Conservation (phyloP, 2,888 invertebrate genomes). For the Abrostola triplasia region DNA sequence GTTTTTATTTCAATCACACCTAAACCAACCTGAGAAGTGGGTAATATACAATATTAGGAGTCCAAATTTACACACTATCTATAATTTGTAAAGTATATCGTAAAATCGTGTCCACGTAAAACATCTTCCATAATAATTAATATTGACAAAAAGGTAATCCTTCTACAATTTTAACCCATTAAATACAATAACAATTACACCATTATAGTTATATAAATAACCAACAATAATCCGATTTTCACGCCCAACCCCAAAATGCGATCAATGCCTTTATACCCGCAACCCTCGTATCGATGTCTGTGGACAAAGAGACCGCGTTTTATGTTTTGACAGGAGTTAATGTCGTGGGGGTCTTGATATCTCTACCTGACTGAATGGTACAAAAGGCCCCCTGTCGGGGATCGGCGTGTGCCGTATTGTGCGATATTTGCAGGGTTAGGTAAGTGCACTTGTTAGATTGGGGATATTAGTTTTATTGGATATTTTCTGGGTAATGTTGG, state of each 20-base stretch:
- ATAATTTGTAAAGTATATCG: background rate
- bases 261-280: slow-evolving; percentile 54
- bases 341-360: slow-evolving; percentile 70
- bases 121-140: background rate
- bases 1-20: too few relatives aligned
- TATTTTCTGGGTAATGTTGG: slow-evolving; percentile 13
- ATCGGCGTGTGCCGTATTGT: slow-evolving; percentile 62
- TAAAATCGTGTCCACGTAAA: slow-evolving; percentile 8
- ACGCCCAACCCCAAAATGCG: slow-evolving; percentile 67
- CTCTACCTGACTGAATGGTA: slow-evolving; percentile 70
- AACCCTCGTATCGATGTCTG: slow-evolving; percentile 75
- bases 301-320: slow-evolving; percentile 72
- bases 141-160: background rate
- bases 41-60: too few relatives aligned
- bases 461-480: slow-evolving; percentile 30
- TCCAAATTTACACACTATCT: slow-evolving; percentile 6
- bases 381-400: slow-evolving; percentile 57
- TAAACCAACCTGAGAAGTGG: too few relatives aligned
- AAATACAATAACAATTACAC: slow-evolving; percentile 37
- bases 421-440: slow-evolving; percentile 62
- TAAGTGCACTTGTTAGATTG: slow-evolving; percentile 60
- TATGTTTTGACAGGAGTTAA: slow-evolving; percentile 87
- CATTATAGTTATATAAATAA: slow-evolving; percentile 55
- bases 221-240: slow-evolving; percentile 67
- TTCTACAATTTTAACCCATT: background rate